Evolutionary conservation across 1,140 invertebrate genomes (phyloP), one percentile per base, ranked within the genome.

Genomic region (Apis florea): DNA sequence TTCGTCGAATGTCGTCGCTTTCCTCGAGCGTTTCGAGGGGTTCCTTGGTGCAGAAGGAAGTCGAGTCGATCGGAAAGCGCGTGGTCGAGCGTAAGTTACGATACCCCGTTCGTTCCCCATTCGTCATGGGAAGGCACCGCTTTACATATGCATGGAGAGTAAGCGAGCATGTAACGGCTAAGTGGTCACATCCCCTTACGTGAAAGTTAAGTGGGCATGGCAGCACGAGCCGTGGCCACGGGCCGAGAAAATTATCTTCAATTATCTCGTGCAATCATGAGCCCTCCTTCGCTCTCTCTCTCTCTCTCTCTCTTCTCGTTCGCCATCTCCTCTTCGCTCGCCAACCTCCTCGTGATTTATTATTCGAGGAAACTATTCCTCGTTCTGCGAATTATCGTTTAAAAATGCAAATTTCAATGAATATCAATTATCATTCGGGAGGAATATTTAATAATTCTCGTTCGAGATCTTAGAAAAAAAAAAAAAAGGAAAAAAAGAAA

Each of bases 131-230:
- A 85, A 89, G 83, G 83, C 88, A 88, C 79, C 64, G 85, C 68
- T 88, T 84, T 87, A 83, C 86, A 87, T 87, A 87, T 88, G 88
- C 88, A 89, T 89, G 85, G 84, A 87, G 89, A 89, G 89, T 89
- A 89, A 90, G 91, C 87, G 88, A 90, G 91, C 91, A 91, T 91
- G 90, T 90, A 90, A 89, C 85, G 86, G 82, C 87, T 89, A 92
- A 92, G 90, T 90, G 90, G 89, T 87, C 85, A 89, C 88, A 88
- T 92, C 89, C 89, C 91, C 90, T 91, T 91, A 92, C 88, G 91
- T 92, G 90, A 92, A 93, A 92, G 90, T 90, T 90, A 92, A 92
- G 89, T 89, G 90, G 87, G 90, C 91, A 91, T 90, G 87, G 87
- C 86, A 83, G 85, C 88, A 89, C 90, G 90, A 90, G 89, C 82